Base-by-base conservation (phyloP, 1,140 invertebrate genomes). In the Plectrocnemia conspersa region DNA sequence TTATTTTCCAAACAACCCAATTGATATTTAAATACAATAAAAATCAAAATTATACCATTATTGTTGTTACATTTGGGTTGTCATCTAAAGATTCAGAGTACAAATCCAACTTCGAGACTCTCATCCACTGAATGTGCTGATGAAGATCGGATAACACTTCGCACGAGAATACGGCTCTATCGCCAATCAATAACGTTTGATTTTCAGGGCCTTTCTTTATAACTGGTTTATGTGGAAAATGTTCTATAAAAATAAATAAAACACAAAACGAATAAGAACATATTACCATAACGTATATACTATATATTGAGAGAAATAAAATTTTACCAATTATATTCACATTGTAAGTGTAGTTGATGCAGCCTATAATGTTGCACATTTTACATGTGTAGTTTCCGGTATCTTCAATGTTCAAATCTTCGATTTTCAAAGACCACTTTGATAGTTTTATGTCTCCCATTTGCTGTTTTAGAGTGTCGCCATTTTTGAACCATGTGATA, bases 311-410 rank as follows among this genome's bases (percentile, higher is more conserved):
- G n/a, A n/a, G n/a, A 55, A 49, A 60, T 16, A 16, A 16, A 29
- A 60, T 71, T 79, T 80, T 74, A 91, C 89, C 86, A 58, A 84
- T 76, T 41, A 91, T 79, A 49, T 85, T 79, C 3, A 93, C 73
- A 53, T 74, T 79, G 63, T 80, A 88, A 0, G 82, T 86, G 64
- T 84, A 84, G 25, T 84, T 78, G 42, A 92, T 84, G 64, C 88
- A 89, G 3, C 84, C 89, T 15, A 84, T 64, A 7, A 72, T 64
- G 65, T 94, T 96, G 72, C 84, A 88, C 3, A 91, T 83, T 18
- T 83, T 73, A 64, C 92, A 96, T 0, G 85, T 92, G 65, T 95
- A 96, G 61, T 88, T 86, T 15, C 88, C 91, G 33, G 79, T 81
- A 63, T 95, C 91, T 9, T 81, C 73, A 2, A 82, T 81, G 0